phyloP scores from a whole-genome alignment of 2,797 vertebrate genomes.

The Spea hammondii region DNA sequence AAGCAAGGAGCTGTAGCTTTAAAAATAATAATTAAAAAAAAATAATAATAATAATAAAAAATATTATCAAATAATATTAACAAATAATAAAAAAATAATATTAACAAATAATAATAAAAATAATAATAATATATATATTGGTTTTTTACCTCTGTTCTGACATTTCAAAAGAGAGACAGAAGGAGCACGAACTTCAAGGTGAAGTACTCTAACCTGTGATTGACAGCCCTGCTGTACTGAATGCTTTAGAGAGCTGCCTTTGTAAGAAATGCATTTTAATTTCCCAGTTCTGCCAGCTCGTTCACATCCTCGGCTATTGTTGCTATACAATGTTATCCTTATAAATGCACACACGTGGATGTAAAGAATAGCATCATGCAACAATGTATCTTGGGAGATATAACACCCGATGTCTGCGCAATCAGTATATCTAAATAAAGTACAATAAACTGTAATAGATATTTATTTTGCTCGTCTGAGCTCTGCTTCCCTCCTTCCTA shows the following conservation, averaged over 20 bases:
- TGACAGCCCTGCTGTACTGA: not conserved
- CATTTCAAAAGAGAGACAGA: not conserved
- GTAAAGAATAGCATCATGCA: not conserved
- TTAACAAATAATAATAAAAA: no score
- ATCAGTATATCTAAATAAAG: conserved; percentile 39
- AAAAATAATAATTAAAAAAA: no score
- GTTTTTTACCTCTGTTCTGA: not conserved
- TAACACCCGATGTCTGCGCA: not conserved
- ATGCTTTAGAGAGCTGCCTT: not conserved
- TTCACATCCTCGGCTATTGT: not conserved
- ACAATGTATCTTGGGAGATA: not conserved
- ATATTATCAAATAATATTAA: no score
- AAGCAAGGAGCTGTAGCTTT: no score
- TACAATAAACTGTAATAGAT: conserved; percentile 21
- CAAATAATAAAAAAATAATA: not conserved
- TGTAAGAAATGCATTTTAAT: not conserved
- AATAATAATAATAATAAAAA: no score
- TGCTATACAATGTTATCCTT: not conserved
- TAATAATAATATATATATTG: not conserved
- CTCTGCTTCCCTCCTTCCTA: conserved; percentile 53
- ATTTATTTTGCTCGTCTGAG: not conserved
- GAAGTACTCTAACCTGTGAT: not conserved
- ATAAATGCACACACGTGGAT: not conserved
- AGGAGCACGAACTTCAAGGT: not conserved
- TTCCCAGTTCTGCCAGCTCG: not conserved